Evolutionary conservation across 2,888 invertebrate genomes (phyloP).

Genomic region (Phyto melanocephala): DNA sequence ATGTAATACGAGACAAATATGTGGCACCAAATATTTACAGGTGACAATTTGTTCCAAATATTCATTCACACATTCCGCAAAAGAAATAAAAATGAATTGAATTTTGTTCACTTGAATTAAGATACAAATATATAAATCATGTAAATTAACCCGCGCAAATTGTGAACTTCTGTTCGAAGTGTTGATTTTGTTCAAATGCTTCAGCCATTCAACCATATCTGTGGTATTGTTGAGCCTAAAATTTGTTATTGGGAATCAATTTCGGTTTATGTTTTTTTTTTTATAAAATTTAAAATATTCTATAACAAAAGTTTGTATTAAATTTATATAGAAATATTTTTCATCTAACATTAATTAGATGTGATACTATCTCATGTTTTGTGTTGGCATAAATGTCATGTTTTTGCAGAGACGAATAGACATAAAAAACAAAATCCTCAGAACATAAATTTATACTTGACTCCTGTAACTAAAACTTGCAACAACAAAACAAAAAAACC

Average conservation of each 20-base stretch:
- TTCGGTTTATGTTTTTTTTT: background rate
- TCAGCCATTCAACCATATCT: background rate
- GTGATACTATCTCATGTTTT: constrained; percentile 66
- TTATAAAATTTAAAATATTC: background rate
- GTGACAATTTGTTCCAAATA: constrained; percentile 37
- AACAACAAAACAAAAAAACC: constrained; percentile 8
- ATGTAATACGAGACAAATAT: constrained; percentile 62
- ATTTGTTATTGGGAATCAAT: constrained; percentile 14
- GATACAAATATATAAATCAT: constrained; percentile 4
- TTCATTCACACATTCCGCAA: constrained; percentile 7
- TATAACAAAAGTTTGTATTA: constrained; percentile 39
- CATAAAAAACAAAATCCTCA: constrained; percentile 12
- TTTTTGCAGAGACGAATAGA: constrained; percentile 49
- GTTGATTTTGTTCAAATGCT: constrained; percentile 2
- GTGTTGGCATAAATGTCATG: constrained; percentile 68
- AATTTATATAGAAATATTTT: constrained; percentile 32
- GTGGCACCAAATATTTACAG: constrained; percentile 41
- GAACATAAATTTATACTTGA: constrained; percentile 47
- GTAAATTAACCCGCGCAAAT: background rate
- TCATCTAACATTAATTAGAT: constrained; percentile 67
- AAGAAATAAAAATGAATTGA: background rate
- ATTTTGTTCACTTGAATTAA: constrained; percentile 5
- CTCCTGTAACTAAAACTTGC: constrained; percentile 50
- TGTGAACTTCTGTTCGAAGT: constrained; percentile 39
- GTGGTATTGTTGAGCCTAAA: background rate